Evolutionary conservation across 2,113 vertebrate genomes (phyloP), one percentile per base, ranked within the genome.

Genomic region (Monarcha castaneiventris): DNA sequence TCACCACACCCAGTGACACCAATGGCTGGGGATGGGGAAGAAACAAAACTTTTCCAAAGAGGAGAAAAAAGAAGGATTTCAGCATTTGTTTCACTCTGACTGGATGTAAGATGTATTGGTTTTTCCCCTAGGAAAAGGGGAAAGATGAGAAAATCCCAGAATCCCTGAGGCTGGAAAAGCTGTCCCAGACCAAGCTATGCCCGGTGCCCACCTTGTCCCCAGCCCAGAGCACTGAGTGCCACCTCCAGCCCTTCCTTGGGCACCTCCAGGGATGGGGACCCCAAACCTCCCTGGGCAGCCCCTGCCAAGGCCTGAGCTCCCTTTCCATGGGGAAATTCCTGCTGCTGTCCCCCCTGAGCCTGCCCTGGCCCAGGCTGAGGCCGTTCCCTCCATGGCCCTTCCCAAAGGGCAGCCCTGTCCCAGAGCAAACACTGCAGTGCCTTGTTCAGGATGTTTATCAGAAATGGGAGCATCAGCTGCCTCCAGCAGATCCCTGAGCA

Each of bases 231-330:
- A 0, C 68, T 43, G 1, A 81, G 52, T 37, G 67, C 15, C 67
- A 51, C 3, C 0, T 22, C 67, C 68, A 58, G 58, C 0, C 5
- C 2, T 39, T 55, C 67, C 58, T 2, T 43, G 43, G 76, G 3
- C 59, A 16, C 22, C 21, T 43, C 43, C 59, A 66, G 67, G 32
- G 67, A 4, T 44, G 59, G 76, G 44, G 0, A 73, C 44, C 66
- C 27, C 86, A 66, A 13, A 23, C 15, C 32, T 20, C 10, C 33
- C 27, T 29, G 52, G 37, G 59, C 61, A 81, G 44, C n/a, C 11
- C 43, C n/a, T 56, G 0, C 59, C 59, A 64, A 0, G 0, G 32
- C 18, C 75, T 73, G 35, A 7, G 1, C 52, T 2, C 27, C 22
- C 27, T 66, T 58, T 33, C 68, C 61, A 67, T 13, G 68, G 13